Conservation (phyloP, 2,113 vertebrate species). For the Entelurus aequoreus region DNA sequence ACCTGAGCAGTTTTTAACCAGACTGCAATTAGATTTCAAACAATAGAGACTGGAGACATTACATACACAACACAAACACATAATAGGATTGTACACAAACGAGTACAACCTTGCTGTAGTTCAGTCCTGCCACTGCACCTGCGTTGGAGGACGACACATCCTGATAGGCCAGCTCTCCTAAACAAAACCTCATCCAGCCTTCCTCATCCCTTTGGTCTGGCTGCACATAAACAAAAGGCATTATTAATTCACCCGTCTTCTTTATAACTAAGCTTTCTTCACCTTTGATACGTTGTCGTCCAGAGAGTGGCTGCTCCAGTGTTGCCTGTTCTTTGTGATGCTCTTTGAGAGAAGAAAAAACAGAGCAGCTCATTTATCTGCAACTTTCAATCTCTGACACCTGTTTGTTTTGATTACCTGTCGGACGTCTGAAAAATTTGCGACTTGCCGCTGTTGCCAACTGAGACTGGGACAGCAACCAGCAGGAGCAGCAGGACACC, state of each 20-base stretch:
- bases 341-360: conserved; percentile 70
- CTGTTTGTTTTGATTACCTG: conserved; percentile 38
- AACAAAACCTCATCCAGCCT: conserved; percentile 93
- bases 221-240: conserved; percentile 53
- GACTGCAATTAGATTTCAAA: not conserved
- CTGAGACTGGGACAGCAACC: conserved; percentile 85
- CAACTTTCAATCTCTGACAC: not conserved
- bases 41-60: too few relatives aligned
- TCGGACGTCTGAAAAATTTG: conserved; percentile 77
- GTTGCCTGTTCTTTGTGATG: conserved; percentile 82
- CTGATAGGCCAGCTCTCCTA: conserved; percentile 80
- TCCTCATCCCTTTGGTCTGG: conserved; percentile 86
- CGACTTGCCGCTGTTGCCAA: conserved; percentile 92
- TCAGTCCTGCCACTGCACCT: conserved; percentile 71
- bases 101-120: conserved; percentile 81
- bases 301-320: conserved; percentile 85
- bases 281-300: conserved; percentile 92
- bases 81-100: fast-evolving
- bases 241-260: too few relatives aligned
- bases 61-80: not conserved
- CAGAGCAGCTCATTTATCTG: not conserved
- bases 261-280: conserved; percentile 36
- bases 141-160: conserved; percentile 49
- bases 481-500: conserved; percentile 84
- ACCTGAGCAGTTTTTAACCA: conserved; percentile 64